phyloP scores from a whole-genome alignment of 2,113 vertebrate genomes.

The Saccopteryx bilineata region DNA sequence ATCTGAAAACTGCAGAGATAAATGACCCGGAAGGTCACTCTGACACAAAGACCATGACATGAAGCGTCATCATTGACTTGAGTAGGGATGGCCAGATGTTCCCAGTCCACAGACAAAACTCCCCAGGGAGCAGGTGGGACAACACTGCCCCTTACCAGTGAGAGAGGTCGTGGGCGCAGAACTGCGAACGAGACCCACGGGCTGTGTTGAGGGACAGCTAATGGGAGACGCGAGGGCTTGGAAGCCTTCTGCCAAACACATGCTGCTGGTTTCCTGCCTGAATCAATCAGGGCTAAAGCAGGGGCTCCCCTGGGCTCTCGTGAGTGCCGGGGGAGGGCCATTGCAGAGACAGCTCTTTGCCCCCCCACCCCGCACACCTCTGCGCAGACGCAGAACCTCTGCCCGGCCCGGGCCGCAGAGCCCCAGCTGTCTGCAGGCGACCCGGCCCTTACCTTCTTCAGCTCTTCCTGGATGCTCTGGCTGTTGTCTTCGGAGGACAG shows the following conservation, averaged over 20 bases:
- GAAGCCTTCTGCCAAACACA: fast-evolving
- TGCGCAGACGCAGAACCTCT: not conserved
- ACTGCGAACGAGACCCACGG: not conserved
- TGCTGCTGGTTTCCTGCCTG: not conserved
- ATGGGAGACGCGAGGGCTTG: not conserved
- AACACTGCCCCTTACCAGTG: not conserved
- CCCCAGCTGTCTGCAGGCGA: fast-evolving
- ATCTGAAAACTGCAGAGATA: not conserved
- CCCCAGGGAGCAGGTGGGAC: not conserved
- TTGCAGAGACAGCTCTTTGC: not conserved
- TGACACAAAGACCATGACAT: not conserved
- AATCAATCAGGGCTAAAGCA: not conserved
- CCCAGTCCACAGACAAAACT: not conserved
- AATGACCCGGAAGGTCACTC: not conserved
- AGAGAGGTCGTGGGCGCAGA: not conserved
- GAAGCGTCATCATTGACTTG: not conserved
- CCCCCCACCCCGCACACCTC: not conserved
- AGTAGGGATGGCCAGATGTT: no score
- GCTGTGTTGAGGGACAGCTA: not conserved
- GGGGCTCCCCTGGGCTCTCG: not conserved
- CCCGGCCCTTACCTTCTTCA: slow-evolving; percentile 87
- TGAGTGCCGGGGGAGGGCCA: no score
- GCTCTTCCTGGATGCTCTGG: slow-evolving; percentile 87
- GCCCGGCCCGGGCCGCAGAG: not conserved
- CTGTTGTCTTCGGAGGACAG: slow-evolving; percentile 86